Percentiles rank a stretch among this genome's conserved stretches.
phyloP scores from a whole-genome alignment of 2,797 vertebrate genomes.

The Paguma larvata region DNA sequence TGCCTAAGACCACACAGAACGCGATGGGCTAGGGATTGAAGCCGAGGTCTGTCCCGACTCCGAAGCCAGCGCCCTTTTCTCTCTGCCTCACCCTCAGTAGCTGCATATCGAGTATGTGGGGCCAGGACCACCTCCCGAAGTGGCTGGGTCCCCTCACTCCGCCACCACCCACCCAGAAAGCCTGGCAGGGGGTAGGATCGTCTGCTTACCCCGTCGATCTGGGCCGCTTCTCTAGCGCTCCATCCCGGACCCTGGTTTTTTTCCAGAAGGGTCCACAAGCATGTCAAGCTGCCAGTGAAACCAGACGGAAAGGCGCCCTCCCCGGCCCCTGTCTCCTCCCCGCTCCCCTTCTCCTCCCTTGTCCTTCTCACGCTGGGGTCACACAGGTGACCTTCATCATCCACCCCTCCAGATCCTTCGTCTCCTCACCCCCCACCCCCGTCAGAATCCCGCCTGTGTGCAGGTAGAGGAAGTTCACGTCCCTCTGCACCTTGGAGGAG shows the following conservation, averaged over 20 bases:
- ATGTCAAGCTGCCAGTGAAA: background rate
- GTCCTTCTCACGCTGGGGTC: background rate
- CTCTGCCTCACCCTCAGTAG: no score
- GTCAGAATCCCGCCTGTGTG: background rate
- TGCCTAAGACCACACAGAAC: background rate
- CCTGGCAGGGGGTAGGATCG: background rate
- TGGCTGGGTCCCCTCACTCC: background rate
- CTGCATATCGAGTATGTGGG: background rate
- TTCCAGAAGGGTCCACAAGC: background rate
- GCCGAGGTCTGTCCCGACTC: background rate
- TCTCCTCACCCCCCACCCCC: background rate
- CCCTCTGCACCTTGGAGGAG: background rate
- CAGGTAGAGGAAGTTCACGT: background rate
- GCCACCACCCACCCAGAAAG: background rate
- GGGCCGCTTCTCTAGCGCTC: background rate
- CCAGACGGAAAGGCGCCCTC: background rate
- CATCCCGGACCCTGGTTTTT: background rate
- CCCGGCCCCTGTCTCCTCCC: background rate
- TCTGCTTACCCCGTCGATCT: background rate
- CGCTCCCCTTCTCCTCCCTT: background rate
- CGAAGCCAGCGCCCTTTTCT: background rate
- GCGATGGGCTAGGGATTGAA: background rate
- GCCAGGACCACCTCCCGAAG: background rate
- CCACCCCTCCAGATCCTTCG: background rate
- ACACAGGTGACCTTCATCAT: fast-evolving